phyloP scores from a whole-genome alignment of 2,888 invertebrate genomes.

The Cybosia mesomella region DNA sequence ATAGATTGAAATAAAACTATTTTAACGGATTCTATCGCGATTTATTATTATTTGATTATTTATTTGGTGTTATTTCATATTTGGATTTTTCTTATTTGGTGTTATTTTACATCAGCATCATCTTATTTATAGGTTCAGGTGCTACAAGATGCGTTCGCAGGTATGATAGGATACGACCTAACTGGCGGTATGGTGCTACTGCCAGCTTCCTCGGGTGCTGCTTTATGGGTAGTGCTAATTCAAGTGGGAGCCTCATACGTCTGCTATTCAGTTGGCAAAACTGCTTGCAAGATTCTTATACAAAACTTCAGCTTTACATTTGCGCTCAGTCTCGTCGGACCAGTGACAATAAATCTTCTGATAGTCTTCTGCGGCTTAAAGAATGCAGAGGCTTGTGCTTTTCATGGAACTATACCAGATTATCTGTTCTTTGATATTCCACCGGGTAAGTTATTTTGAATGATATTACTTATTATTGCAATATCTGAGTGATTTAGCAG shows the following conservation, averaged over 20 bases:
- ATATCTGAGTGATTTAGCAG: no score
- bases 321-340: conserved; percentile 92
- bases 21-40: no score
- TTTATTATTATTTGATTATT: no score
- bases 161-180: conserved; percentile 69
- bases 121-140: conserved; percentile 75
- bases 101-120: background rate
- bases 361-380: conserved; percentile 89
- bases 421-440: conserved; percentile 96
- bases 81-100: no score
- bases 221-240: conserved; percentile 88
- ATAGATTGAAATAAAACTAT: no score
- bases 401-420: conserved; percentile 90
- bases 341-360: conserved; percentile 90
- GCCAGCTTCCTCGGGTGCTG: conserved; percentile 68
- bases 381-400: conserved; percentile 89
- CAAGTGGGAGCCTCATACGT: conserved; percentile 90
- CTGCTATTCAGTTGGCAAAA: conserved; percentile 90
- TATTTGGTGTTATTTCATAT: no score
- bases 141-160: conserved; percentile 69
- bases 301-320: conserved; percentile 95
- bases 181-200: conserved; percentile 68
- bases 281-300: conserved; percentile 95
- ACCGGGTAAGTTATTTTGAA: conserved; percentile 74
- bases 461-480: background rate